Percentiles rank a stretch among this genome's conserved stretches.
Conservation (phyloP, 2,888 invertebrate species). For the Molorchus minor region DNA sequence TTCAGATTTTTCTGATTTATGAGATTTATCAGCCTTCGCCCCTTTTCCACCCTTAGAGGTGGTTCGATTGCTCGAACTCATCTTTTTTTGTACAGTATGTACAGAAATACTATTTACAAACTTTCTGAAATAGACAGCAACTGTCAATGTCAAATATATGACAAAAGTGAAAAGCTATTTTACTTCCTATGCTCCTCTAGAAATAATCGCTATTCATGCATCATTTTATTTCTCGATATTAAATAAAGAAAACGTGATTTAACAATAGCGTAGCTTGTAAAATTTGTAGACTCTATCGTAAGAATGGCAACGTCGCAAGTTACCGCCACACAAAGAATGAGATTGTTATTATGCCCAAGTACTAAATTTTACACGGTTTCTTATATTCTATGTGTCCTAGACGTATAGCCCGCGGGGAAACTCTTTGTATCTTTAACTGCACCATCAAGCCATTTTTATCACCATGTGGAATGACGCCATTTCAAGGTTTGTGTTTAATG, state of each 20-base stretch:
- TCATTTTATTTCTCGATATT: no score
- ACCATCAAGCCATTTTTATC: conserved; percentile 46
- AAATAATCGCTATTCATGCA: no score
- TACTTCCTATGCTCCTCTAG: no score
- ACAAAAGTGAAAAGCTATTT: no score
- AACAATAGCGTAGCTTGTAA: no score
- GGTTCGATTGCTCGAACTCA: conserved; percentile 77
- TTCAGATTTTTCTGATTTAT: conserved; percentile 61
- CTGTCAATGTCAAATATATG: conserved; percentile 36
- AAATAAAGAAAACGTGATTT: no score
- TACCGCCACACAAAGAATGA: conserved; percentile 32
- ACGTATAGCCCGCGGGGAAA: background rate
- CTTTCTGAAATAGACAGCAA: conserved; percentile 66
- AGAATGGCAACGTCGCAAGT: conserved; percentile 48
- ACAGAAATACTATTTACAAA: conserved; percentile 83
- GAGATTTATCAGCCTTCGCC: conserved; percentile 59
- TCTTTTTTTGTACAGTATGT: conserved; percentile 77
- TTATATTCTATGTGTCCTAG: background rate
- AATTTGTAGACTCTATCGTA: conserved; percentile 32
- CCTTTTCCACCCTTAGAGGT: conserved; percentile 71
- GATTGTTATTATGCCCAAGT: conserved; percentile 32
- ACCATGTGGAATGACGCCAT: conserved; percentile 81
- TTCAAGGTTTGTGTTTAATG: conserved; percentile 71
- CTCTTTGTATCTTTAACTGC: conserved; percentile 3
- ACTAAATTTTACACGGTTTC: conserved; percentile 38